Evolutionary conservation across 2,888 invertebrate genomes (phyloP).

Genomic region (Geotrupes spiniger): DNA sequence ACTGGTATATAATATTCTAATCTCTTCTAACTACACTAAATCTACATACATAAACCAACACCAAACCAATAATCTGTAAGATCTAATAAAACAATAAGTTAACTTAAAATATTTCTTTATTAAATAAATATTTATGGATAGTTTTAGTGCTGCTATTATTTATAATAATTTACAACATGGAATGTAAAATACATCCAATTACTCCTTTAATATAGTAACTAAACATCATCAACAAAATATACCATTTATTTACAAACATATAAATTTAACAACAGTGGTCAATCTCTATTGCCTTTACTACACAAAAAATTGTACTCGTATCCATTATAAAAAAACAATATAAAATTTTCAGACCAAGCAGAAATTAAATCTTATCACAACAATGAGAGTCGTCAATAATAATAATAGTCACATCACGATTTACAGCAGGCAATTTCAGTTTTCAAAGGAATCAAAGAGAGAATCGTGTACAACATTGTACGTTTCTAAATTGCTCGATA

Average conservation of each 20-base stretch:
- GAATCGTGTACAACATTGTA: no score
- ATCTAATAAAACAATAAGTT: conserved; percentile 6
- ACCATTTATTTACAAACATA: conserved; percentile 1
- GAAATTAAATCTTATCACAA: no score
- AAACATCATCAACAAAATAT: background rate
- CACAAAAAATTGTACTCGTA: background rate
- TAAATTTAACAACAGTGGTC: background rate
- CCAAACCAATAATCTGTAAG: no score
- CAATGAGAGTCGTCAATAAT: no score
- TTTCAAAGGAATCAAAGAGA: no score
- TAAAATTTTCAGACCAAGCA: background rate
- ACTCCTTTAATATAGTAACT: conserved; percentile 1
- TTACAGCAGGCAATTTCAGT: no score
- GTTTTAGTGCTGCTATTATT: conserved; percentile 8
- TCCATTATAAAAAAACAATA: background rate
- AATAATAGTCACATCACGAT: no score
- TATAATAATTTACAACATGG: conserved; percentile 15
- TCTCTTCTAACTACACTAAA: no score
- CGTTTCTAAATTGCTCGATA: no score
- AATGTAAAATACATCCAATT: conserved; percentile 15
- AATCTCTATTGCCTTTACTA: background rate
- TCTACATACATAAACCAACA: no score
- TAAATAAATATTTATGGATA: conserved; percentile 18
- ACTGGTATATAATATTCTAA: no score
- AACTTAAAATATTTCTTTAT: conserved; percentile 21